Percentiles rank a stretch among this genome's conserved stretches.
phyloP scores from a whole-genome alignment of 2,888 invertebrate species.

The Cancer borealis region DNA sequence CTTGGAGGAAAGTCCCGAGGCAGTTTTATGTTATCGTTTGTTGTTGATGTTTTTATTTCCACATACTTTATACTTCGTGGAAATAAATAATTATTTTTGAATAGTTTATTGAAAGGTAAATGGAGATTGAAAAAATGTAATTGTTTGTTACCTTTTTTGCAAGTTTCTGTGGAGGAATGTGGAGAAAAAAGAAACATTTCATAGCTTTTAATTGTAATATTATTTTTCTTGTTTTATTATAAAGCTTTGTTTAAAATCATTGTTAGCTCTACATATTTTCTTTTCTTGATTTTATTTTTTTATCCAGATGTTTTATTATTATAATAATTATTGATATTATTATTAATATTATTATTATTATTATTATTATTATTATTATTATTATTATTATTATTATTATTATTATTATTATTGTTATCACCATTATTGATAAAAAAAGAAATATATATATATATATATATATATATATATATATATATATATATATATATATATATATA shows the following conservation, averaged over 20 bases:
- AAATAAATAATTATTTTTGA: too few species aligned
- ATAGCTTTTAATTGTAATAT: too few species aligned
- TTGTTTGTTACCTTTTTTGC: neutral
- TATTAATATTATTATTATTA: constrained; percentile 2
- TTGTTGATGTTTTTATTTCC: neutral
- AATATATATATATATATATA: neutral
- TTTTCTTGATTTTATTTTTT: neutral
- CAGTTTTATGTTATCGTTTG: neutral
- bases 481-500: too few species aligned
- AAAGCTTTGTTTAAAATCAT: too few species aligned
- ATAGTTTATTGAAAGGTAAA: too few species aligned
- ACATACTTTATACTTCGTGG: too few species aligned
- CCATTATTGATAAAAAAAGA: neutral
- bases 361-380: constrained; percentile 1
- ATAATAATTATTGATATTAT: neutral
- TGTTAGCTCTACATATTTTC: too few species aligned
- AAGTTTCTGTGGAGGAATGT: neutral
- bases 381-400: constrained; percentile 4
- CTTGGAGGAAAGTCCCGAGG: neutral
- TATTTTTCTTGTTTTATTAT: too few species aligned
- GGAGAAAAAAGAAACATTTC: too few species aligned
- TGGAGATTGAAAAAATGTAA: too few species aligned
- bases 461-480: too few species aligned
- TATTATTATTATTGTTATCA: neutral
- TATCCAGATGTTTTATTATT: constrained; percentile 9